Evolutionary conservation across 2,113 vertebrate genomes (phyloP).

Genomic region (Pholis gunnellus): DNA sequence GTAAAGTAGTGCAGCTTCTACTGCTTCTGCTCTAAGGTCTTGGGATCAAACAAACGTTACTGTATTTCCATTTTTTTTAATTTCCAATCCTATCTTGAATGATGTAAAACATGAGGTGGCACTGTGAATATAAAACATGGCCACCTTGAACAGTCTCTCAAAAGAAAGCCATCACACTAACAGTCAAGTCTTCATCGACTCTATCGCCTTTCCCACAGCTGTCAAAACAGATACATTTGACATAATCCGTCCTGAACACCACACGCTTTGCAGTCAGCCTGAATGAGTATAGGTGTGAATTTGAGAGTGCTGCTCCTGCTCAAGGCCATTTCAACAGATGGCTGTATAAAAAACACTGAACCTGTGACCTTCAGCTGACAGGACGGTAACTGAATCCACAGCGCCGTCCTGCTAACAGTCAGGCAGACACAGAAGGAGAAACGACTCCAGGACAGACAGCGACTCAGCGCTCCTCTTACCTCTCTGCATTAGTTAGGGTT

Average conservation of each 20-base stretch:
- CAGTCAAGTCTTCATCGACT: background rate
- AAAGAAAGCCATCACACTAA: background rate
- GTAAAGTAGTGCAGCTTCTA: background rate
- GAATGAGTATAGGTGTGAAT: slow-evolving; percentile 7
- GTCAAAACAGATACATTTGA: slow-evolving; percentile 16
- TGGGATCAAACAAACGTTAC: background rate
- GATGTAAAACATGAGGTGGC: background rate
- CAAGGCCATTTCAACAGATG: slow-evolving; percentile 20
- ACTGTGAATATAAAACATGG: background rate
- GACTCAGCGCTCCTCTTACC: slow-evolving; percentile 35
- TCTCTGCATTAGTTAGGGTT: background rate
- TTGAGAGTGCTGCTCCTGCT: slow-evolving; percentile 33
- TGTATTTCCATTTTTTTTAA: background rate
- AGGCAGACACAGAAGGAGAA: slow-evolving; percentile 30
- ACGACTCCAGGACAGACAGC: slow-evolving; percentile 51
- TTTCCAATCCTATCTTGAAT: background rate
- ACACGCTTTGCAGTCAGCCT: background rate
- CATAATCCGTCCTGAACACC: slow-evolving; percentile 8
- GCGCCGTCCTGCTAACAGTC: slow-evolving; percentile 41
- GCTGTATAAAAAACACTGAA: slow-evolving; percentile 27
- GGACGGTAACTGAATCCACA: slow-evolving; percentile 55
- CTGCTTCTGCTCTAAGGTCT: background rate
- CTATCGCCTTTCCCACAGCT: slow-evolving; percentile 17
- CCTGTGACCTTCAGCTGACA: slow-evolving; percentile 60
- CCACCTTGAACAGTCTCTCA: background rate